phyloP scores from a whole-genome alignment of 2,888 invertebrate genomes.

The Andrena haemorrhoa region DNA sequence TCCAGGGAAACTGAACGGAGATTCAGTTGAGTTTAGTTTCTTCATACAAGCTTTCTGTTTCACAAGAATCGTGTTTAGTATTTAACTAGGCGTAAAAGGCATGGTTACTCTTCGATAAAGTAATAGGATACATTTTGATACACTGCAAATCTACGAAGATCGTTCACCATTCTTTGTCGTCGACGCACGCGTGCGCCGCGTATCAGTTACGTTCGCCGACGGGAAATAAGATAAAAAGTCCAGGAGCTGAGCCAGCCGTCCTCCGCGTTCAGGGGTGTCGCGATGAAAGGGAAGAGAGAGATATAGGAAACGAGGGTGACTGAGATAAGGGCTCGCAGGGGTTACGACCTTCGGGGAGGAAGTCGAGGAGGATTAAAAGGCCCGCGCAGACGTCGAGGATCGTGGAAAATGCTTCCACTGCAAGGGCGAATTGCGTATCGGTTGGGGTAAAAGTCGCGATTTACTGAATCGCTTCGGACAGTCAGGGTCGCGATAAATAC shows the following conservation, averaged over 20 bases:
- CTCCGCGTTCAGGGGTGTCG: conserved; percentile 19
- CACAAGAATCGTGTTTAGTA: neutral
- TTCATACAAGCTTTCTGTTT: neutral
- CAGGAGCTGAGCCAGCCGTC: conserved; percentile 41
- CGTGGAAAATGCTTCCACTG: conserved; percentile 37
- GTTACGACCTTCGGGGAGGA: conserved; percentile 61
- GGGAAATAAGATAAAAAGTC: conserved; percentile 62
- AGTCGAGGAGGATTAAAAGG: conserved; percentile 64
- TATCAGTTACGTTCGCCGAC: conserved; percentile 52
- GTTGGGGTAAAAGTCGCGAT: conserved; percentile 44
- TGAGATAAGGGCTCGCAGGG: conserved; percentile 66
- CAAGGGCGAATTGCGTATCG: conserved; percentile 32
- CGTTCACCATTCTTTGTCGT: conserved; percentile 9
- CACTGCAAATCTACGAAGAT: neutral
- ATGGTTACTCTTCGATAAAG: neutral
- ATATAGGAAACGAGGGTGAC: conserved; percentile 62
- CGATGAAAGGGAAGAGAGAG: conserved; percentile 36
- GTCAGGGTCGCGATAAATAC: neutral
- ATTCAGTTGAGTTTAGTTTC: conserved; percentile 14
- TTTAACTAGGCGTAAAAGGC: neutral
- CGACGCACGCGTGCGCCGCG: conserved; percentile 6
- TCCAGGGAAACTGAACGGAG: neutral
- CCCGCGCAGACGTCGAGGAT: conserved; percentile 33
- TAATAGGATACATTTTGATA: too few relatives aligned
- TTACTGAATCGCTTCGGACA: conserved; percentile 23